Base-by-base conservation (phyloP, 2,113 vertebrate genomes). In the Probosciger aterrimus region DNA sequence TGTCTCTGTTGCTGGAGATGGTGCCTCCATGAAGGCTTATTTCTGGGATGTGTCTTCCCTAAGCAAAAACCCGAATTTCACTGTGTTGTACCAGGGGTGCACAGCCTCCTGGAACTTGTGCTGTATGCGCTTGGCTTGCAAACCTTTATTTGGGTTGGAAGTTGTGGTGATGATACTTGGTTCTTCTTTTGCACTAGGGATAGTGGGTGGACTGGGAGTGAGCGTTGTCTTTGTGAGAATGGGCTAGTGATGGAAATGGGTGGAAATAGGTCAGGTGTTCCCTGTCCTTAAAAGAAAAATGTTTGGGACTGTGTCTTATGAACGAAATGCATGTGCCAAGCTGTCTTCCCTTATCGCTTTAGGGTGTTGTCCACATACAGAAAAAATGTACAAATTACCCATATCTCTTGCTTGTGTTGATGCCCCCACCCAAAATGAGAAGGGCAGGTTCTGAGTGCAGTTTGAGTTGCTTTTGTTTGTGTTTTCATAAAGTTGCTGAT, bases 181-280 rank as follows among this genome's bases (percentile, higher is more conserved):
- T 8, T 75, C 13, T 8, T 11, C 24, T 37, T 47, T 60, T 52
- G 47, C 46, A 7, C 0, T 1, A 12, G 49, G 44, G 63, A 24
- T 74, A 39, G 35, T 0, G 5, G 20, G 37, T 15, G 14, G 50
- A 6, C 11, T 35, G 67, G 27, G 77, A 33, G 25, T 0, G 9
- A 43, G 22, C 4, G 1, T 25, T 16, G 17, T 18, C 23, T 50
- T 14, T 50, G 46, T 63, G 65, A 89, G 47, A 44, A 31, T 4
- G 37, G 22, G 35, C 17, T 57, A 11, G 30, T 0, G 0, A 3
- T 39, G 50, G 62, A 27, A 0, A 12, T 3, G 37, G 50, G 5
- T 94, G 65, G 88, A 46, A 76, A 28, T 13, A n/a, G 52, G 13
- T 53, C 46, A 5, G 23, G 3, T 39, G 47, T 55, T 69, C 62